phyloP scores from a whole-genome alignment of 2,888 invertebrate genomes.

The Pristionchus maxplancki region DNA sequence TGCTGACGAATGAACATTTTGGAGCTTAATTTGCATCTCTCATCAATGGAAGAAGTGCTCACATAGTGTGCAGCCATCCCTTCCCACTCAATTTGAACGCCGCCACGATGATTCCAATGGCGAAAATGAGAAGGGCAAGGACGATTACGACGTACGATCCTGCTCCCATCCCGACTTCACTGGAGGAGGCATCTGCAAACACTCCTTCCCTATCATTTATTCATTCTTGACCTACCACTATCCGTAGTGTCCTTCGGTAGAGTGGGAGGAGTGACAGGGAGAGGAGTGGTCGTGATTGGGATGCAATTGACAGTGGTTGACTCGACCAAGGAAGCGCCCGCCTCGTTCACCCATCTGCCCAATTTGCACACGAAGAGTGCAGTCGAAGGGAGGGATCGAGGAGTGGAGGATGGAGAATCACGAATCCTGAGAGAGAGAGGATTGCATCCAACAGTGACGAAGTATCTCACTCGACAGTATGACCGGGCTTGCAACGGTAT shows the following conservation, averaged over 20 bases:
- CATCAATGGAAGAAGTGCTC: neutral
- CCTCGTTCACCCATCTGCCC: neutral
- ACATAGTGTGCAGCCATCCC: neutral
- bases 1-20: too few relatives aligned
- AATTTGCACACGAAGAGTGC: neutral
- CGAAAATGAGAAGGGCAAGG: neutral
- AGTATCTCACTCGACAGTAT: neutral
- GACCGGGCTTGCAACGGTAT: neutral
- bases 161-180: neutral
- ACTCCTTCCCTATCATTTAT: neutral
- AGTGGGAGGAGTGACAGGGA: neutral
- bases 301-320: neutral
- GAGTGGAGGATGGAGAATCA: neutral
- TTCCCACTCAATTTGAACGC: neutral
- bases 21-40: neutral
- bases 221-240: neutral
- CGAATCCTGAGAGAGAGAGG: neutral
- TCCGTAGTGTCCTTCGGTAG: neutral
- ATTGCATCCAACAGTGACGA: neutral
- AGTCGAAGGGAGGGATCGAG: neutral
- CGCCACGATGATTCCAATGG: neutral
- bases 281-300: neutral
- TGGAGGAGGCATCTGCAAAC: neutral
- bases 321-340: neutral
- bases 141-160: neutral